Base-by-base conservation (phyloP, 2,888 invertebrate species). In the Drosophila kambysellisi region DNA sequence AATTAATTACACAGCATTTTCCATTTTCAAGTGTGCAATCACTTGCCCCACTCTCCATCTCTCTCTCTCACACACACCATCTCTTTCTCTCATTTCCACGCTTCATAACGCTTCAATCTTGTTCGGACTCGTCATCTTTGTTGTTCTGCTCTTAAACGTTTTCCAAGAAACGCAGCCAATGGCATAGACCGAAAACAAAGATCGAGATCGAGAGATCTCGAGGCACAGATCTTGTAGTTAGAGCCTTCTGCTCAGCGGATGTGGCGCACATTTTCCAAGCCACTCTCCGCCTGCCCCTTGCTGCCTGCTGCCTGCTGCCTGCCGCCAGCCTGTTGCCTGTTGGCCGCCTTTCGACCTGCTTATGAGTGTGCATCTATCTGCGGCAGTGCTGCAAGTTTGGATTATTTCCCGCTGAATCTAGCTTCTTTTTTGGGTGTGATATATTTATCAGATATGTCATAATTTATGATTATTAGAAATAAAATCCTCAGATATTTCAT, bases 1-100 rank as follows among this genome's bases (percentile, higher is more conserved):
- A 82, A 89, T 90, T 89, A 89, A 90, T 90, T 89, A 90, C 81
- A 83, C 84, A 83, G 84, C 86, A 87, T 88, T 90, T 87, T 85
- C 83, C 83, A 88, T 91, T 85, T 87, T 87, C 71, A 75, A 79
- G 80, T 82, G 78, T 70, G 62, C 65, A 68, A 39, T 65, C 54
- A 12, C 54, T 62, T 52, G 43, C 57, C 57, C 12, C 39, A 9
- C 43, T 41, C 58, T 39, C 52, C 3, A 33, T 30, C 20, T n/a
- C 33, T 3, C 11, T 62, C 41, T 50, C 65, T 56, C 20, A 50
- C 41, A 25, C 48, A 41, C 57, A 20, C 11, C 25, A 11, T 62
- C 59, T 41, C 61, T 58, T 3, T 15, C 52, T 20, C 52, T 70
- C 74, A 74, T 83, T 73, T 82, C 81, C 62, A 77, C 82, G 72